Evolutionary conservation across 2,113 vertebrate genomes (phyloP).

Genomic region (Rhinoderma darwinii): DNA sequence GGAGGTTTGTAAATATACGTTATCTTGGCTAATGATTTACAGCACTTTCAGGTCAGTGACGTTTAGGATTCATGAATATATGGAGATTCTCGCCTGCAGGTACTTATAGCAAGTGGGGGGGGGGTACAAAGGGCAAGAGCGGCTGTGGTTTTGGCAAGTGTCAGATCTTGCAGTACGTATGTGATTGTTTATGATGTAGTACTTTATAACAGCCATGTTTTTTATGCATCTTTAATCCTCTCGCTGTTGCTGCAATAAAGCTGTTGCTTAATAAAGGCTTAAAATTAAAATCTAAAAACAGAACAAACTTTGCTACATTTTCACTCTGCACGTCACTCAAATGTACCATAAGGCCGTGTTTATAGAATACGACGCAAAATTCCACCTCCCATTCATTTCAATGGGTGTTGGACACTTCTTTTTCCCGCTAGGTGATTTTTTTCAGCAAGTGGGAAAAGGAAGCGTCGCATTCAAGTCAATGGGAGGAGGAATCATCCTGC

Average conservation of each 20-base stretch:
- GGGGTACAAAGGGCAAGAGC: background rate
- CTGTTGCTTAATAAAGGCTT: no score
- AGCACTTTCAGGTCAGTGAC: constrained; percentile 25
- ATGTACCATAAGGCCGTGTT: no score
- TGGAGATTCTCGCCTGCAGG: constrained; percentile 1
- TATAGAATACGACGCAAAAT: no score
- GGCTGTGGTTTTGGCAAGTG: background rate
- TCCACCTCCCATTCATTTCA: no score
- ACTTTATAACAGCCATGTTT: background rate
- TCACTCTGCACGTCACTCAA: no score
- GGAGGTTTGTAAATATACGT: background rate
- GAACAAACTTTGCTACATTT: no score
- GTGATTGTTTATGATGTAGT: background rate
- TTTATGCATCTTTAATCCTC: background rate
- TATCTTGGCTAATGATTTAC: constrained; percentile 30
- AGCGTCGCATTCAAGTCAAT: no score
- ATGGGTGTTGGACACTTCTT: no score
- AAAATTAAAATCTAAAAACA: no score
- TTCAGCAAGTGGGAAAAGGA: no score
- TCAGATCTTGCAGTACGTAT: background rate
- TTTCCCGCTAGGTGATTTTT: no score
- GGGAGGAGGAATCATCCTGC: no score
- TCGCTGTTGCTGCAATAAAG: background rate
- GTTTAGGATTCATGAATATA: constrained; percentile 42
- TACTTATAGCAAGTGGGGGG: background rate